phyloP scores from a whole-genome alignment of 2,888 invertebrate genomes.

The Octodonta nipae region DNA sequence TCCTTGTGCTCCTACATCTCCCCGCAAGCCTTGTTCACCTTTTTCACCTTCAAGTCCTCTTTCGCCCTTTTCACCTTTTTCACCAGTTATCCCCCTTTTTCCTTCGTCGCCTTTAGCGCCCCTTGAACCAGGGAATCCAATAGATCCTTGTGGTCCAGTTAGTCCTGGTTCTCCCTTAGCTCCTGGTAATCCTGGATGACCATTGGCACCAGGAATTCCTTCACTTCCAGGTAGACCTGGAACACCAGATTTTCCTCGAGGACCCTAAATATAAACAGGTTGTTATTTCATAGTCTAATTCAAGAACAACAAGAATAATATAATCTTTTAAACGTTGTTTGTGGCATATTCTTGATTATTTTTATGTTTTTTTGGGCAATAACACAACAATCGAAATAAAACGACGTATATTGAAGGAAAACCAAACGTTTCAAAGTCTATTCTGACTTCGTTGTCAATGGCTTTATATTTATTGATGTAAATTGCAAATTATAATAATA shows the following conservation, averaged over 20 bases:
- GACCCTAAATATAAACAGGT: constrained; percentile 46
- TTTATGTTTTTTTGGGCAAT: no score
- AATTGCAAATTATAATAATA: no score
- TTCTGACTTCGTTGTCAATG: no score
- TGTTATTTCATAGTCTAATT: no score
- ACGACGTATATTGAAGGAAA: no score
- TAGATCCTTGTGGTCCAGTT: constrained; percentile 59
- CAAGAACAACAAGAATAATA: no score
- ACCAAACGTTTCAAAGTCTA: no score
- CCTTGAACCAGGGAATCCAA: constrained; percentile 68
- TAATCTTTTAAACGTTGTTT: no score
- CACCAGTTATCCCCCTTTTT: constrained; percentile 57
- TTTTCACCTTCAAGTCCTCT: constrained; percentile 63
- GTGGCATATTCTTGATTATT: no score
- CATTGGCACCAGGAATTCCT: constrained; percentile 66
- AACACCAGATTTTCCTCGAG: constrained; percentile 67
- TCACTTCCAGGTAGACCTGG: constrained; percentile 70
- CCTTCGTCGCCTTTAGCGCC: constrained; percentile 79
- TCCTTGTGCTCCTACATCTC: constrained; percentile 57
- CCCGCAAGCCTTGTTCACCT: constrained; percentile 60
- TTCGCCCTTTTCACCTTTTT: constrained; percentile 61
- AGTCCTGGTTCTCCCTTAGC: constrained; percentile 63
- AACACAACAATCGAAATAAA: no score
- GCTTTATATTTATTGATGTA: no score
- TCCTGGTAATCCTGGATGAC: constrained; percentile 59